A percentile compares a stretch with the other conserved stretches of the same genome.
Conservation (phyloP, 2,888 invertebrate species). For the Gonocerus acuteangulatus region DNA sequence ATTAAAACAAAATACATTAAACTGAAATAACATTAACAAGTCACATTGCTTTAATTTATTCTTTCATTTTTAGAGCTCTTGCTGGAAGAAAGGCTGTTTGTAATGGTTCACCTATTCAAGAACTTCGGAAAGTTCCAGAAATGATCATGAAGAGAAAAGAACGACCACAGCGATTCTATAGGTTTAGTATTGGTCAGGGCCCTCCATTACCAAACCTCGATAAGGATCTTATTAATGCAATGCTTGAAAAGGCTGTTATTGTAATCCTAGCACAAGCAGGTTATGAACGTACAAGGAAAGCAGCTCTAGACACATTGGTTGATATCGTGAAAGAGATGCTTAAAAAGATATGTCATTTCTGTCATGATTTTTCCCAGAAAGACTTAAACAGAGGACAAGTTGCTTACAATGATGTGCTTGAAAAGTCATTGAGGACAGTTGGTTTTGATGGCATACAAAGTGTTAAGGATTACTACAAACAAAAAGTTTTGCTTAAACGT, state of each 20-base stretch:
- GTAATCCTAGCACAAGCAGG: slow-evolving; percentile 10
- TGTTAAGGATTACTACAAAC: slow-evolving; percentile 13
- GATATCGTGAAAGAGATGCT: slow-evolving; percentile 10
- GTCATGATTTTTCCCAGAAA: slow-evolving; percentile 2
- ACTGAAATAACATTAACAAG: no score
- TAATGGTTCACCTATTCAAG: not conserved
- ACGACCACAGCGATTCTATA: slow-evolving; percentile 5
- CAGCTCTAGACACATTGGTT: not conserved
- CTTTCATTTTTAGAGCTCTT: no score
- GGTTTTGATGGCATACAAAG: slow-evolving; percentile 8
- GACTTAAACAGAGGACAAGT: slow-evolving; percentile 8
- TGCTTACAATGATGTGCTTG: slow-evolving; percentile 8
- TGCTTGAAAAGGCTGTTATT: slow-evolving; percentile 17
- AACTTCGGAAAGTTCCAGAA: slow-evolving; percentile 9
- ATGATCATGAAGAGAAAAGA: slow-evolving; percentile 1
- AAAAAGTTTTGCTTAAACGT: slow-evolving; percentile 4
- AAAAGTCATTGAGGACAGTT: slow-evolving; percentile 8
- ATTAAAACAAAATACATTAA: no score
- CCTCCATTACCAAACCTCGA: slow-evolving; percentile 1
- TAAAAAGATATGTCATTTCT: slow-evolving; percentile 3
- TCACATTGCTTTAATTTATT: no score
- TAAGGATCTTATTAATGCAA: not conserved
- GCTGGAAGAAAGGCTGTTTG: not conserved
- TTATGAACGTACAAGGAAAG: not conserved
- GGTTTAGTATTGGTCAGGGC: slow-evolving; percentile 5